A percentile compares a stretch with the other conserved stretches of the same genome.
phyloP scores from a whole-genome alignment of 2,888 invertebrate species.

The Agrotis ipsilon region DNA sequence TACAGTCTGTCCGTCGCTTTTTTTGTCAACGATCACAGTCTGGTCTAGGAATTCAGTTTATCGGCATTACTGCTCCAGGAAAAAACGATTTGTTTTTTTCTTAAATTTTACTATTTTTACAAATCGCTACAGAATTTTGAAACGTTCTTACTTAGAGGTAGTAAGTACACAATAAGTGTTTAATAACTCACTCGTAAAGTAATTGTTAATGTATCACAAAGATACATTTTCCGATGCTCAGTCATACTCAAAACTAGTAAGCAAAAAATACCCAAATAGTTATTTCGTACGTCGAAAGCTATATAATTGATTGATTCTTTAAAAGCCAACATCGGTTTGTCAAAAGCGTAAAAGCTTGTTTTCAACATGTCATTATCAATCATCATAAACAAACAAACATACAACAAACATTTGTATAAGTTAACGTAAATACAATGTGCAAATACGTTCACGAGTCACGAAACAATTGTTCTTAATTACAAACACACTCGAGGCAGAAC shows the following conservation, averaged over 20 bases:
- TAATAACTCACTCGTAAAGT: no score
- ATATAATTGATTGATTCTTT: not conserved
- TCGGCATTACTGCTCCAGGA: no score
- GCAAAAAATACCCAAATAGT: not conserved
- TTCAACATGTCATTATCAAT: not conserved
- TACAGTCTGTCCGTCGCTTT: no score
- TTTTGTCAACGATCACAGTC: no score
- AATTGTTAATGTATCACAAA: no score
- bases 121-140: no score
- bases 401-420: not conserved
- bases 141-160: no score
- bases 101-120: no score
- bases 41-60: no score
- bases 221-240: not conserved
- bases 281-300: not conserved
- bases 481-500: constrained; percentile 22
- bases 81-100: no score
- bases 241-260: no score
- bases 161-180: no score
- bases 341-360: not conserved
- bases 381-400: not conserved
- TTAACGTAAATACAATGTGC: not conserved
- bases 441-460: constrained; percentile 8
- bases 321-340: not conserved
- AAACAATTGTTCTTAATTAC: constrained; percentile 18